A percentile compares a stretch with the other conserved stretches of the same genome.
These are phyloP conservation scores for Lasioglossum albipes DNA, from an alignment of 1,140 invertebrate species.

Conservation along the genomic window DNA sequence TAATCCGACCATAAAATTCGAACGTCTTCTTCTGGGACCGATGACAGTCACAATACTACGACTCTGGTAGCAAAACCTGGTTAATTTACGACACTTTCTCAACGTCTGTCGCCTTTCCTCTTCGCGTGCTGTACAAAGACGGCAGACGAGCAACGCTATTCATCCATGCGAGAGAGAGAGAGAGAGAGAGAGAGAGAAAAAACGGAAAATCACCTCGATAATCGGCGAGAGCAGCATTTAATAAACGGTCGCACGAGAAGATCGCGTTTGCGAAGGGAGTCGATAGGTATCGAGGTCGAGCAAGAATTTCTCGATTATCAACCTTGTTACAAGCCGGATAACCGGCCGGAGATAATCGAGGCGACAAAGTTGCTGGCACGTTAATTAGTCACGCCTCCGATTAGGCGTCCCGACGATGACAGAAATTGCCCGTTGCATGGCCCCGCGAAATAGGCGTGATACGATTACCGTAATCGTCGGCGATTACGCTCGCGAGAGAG, in stretches of 20 bases:
- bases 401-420: conserved; percentile 3
- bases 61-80: too few relatives aligned
- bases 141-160: too few relatives aligned
- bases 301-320: conserved; percentile 30
- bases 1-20: too few relatives aligned
- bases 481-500: neutral
- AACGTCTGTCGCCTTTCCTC: too few relatives aligned
- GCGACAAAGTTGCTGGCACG: conserved; percentile 24
- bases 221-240: neutral
- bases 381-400: conserved; percentile 41
- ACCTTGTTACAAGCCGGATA: conserved; percentile 24
- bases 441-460: conserved; percentile 20
- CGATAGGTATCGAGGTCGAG: conserved; percentile 3
- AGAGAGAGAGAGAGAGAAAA: too few relatives aligned
- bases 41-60: too few relatives aligned
- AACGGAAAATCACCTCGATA: neutral
- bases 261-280: neutral
- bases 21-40: too few relatives aligned
- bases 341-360: conserved; percentile 9
- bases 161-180: too few relatives aligned
- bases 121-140: too few relatives aligned
- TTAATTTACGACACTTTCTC: too few relatives aligned
- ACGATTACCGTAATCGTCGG: conserved; percentile 18
- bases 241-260: conserved; percentile 20
- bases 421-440: neutral